Conservation (phyloP, 2,888 invertebrate species). For the Acronicta alni region DNA sequence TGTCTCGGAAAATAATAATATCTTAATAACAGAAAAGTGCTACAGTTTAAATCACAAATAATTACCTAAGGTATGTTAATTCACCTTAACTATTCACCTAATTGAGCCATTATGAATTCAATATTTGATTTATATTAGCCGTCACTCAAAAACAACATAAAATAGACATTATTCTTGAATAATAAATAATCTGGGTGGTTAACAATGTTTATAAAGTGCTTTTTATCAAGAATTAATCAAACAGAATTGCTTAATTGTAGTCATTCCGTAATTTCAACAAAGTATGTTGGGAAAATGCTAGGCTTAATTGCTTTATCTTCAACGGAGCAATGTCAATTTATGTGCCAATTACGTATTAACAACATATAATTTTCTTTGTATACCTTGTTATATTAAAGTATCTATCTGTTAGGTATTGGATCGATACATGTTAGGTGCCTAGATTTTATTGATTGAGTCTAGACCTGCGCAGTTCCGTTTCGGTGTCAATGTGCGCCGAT, state of each 20-base stretch:
- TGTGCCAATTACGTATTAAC: conserved; percentile 24
- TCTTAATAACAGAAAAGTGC: conserved; percentile 1
- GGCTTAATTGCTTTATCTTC: conserved; percentile 46
- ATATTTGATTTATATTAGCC: conserved; percentile 46
- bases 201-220: conserved; percentile 41
- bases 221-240: conserved; percentile 34
- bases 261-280: conserved; percentile 42
- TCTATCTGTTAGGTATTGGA: background rate
- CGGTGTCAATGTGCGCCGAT: conserved; percentile 49
- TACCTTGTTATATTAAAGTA: conserved; percentile 1
- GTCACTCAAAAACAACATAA: conserved; percentile 33
- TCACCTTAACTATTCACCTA: conserved; percentile 30
- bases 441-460: conserved; percentile 45
- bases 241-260: conserved; percentile 41
- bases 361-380: conserved; percentile 29
- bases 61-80: conserved; percentile 37
- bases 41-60: conserved; percentile 5
- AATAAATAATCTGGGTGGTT: conserved; percentile 31
- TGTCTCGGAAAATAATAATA: conserved; percentile 13
- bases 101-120: conserved; percentile 43
- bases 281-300: conserved; percentile 21
- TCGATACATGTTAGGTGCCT: conserved; percentile 31
- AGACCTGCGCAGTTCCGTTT: conserved; percentile 51
- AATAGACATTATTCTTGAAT: conserved; percentile 40
- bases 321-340: conserved; percentile 36